Percentiles rank a stretch among this genome's conserved stretches.
Evolutionary conservation across 2,888 invertebrate species (phyloP).

Genomic region (Pediacus dermestoides): DNA sequence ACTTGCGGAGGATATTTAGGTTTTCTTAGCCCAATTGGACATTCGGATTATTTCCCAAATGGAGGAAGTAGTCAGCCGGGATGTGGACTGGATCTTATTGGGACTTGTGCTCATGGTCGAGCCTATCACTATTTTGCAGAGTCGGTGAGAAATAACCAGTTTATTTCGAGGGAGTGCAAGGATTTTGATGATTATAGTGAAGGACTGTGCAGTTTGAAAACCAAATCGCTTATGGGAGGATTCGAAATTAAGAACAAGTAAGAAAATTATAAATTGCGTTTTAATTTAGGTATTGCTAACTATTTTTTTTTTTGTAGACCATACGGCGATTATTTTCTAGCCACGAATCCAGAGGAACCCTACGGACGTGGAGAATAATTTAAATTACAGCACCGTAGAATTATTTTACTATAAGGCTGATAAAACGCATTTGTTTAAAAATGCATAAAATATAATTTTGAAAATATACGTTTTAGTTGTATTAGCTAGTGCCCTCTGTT

Average conservation of each 20-base stretch:
- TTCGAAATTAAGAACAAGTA: slow-evolving; percentile 18
- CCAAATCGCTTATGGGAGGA: slow-evolving; percentile 21
- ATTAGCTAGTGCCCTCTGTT: no score
- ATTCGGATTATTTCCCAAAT: slow-evolving; percentile 45
- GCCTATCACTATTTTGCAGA: slow-evolving; percentile 50
- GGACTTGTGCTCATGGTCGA: slow-evolving; percentile 49
- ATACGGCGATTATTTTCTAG: slow-evolving; percentile 59
- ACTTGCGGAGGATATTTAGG: slow-evolving; percentile 33
- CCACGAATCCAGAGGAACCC: slow-evolving; percentile 56
- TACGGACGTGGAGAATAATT: slow-evolving; percentile 33
- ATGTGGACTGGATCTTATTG: slow-evolving; percentile 38
- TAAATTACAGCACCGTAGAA: no score
- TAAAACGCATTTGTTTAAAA: no score
- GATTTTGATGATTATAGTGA: slow-evolving; percentile 17
- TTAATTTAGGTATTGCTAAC: slow-evolving; percentile 3
- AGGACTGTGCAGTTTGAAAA: slow-evolving; percentile 21
- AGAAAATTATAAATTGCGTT: slow-evolving; percentile 11
- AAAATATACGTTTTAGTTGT: no score
- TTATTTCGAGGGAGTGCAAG: slow-evolving; percentile 21
- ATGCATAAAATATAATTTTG: no score
- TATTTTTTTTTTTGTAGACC: slow-evolving; percentile 38
- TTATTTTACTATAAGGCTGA: no score
- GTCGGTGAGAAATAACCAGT: slow-evolving; percentile 37
- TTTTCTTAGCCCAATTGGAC: slow-evolving; percentile 32
- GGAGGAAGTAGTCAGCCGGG: slow-evolving; percentile 44